These are phyloP conservation scores for Hucho hucho DNA, from an alignment of 2,113 vertebrate species.

Conservation along the genomic window DNA sequence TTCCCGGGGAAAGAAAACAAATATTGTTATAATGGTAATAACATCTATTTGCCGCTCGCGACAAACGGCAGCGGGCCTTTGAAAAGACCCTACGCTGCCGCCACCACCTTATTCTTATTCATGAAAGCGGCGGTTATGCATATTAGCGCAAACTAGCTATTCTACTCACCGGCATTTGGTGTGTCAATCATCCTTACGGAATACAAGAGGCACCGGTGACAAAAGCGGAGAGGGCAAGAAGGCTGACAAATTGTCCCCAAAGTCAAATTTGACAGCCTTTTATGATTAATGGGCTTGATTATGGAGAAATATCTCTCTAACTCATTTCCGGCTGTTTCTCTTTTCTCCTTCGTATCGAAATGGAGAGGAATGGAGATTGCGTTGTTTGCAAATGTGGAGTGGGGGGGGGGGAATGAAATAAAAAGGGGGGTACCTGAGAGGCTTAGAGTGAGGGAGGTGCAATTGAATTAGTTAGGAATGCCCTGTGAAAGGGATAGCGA, in stretches of 20 bases:
- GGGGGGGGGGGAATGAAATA: not conserved
- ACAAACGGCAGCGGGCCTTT: conserved; percentile 64
- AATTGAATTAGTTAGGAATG: conserved; percentile 68
- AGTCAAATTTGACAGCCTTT: conserved; percentile 83
- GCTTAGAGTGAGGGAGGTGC: conserved; percentile 21
- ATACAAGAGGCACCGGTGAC: too few species aligned
- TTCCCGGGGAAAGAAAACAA: conserved; percentile 75
- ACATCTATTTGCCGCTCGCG: conserved; percentile 71
- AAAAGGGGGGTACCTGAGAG: not conserved
- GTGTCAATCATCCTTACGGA: conserved; percentile 80
- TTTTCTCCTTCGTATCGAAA: conserved; percentile 27
- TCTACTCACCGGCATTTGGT: conserved; percentile 70
- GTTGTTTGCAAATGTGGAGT: conserved; percentile 35
- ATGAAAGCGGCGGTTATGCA: conserved; percentile 78
- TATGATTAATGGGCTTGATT: conserved; percentile 84
- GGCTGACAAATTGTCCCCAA: conserved; percentile 84
- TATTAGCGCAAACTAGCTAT: conserved; percentile 80
- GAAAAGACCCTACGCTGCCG: conserved; percentile 63
- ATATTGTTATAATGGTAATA: conserved; percentile 84
- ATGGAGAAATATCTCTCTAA: conserved; percentile 72
- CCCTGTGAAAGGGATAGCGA: conserved; percentile 32
- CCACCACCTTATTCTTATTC: conserved; percentile 78
- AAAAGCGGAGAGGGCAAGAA: conserved; percentile 45
- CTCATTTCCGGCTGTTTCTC: conserved; percentile 70
- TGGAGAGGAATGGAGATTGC: conserved; percentile 41